phyloP scores from a whole-genome alignment of 2,888 invertebrate species.

The Lycocerus yunnanus region DNA sequence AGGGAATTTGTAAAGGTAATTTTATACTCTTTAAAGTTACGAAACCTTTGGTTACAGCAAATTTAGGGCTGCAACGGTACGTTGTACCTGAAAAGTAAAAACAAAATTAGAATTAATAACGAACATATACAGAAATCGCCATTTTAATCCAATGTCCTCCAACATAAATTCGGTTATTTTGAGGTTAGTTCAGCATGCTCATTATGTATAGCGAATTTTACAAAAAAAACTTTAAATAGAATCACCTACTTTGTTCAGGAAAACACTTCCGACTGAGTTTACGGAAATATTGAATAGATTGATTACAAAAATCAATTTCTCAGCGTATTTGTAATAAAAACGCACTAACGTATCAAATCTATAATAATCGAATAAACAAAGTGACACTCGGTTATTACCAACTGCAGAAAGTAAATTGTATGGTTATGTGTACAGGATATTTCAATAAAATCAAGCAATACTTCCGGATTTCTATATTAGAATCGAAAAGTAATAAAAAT shows the following conservation, averaged over 20 bases:
- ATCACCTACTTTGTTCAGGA: constrained; percentile 24
- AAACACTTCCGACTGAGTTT: background rate
- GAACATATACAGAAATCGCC: constrained; percentile 39
- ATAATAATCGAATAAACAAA: background rate
- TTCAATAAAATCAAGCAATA: background rate
- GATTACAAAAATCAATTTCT: background rate
- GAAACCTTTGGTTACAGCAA: constrained; percentile 65
- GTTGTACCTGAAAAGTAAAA: constrained; percentile 67
- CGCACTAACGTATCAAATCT: background rate
- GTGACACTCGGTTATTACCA: background rate
- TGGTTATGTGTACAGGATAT: background rate
- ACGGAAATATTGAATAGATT: background rate
- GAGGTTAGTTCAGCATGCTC: constrained; percentile 54
- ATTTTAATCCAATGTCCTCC: constrained; percentile 53
- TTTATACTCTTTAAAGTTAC: constrained; percentile 68
- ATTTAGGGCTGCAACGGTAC: constrained; percentile 72
- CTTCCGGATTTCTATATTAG: too few relatives aligned
- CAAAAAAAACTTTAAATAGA: constrained; percentile 15
- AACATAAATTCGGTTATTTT: constrained; percentile 45
- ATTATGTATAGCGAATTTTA: constrained; percentile 6
- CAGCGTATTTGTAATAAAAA: background rate
- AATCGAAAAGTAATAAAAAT: too few relatives aligned
- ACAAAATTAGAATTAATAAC: constrained; percentile 30
- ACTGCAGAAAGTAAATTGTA: background rate
- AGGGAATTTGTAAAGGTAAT: constrained; percentile 79